Base-by-base conservation (phyloP, 2,888 invertebrate genomes). In the Chelonus formosanus region DNA sequence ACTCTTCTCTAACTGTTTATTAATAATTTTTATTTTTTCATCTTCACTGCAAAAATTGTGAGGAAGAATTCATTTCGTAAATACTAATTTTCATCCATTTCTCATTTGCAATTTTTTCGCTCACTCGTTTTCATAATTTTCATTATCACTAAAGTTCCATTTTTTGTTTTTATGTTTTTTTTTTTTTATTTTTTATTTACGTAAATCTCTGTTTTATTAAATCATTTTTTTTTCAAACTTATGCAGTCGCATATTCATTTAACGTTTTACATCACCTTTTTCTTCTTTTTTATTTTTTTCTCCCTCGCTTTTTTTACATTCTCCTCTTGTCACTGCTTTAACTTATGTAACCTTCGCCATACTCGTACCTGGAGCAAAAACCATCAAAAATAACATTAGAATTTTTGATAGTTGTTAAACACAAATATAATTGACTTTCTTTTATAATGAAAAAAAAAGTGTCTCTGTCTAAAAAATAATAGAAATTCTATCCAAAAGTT, bases 301-400 rank as follows among this genome's bases (percentile, higher is more conserved):
- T 58, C 55, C 62, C 57, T 52, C 20, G 50, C 57, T 58, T 35
- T 61, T 61, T 53, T 48, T 40, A 56, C 48, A 57, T 53, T 59
- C 52, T 54, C 58, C 54, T 59, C 62, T 63, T 53, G 45, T 20
- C 54, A 47, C 60, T 66, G 78, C 78, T 75, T 78, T 82, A 82
- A 81, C 78, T 81, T 79, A 82, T 77, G 74, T 80, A 81, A 77
- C 79, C 78, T 74, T 81, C 81, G 76, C 78, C 76, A 74, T 79
- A 81, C 74, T 80, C 80, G 75, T 79, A 82, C 78, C 82, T 82
- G 74, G 70, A 80, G 79, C 60, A 71, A 34, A 45, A n/a, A 61
- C 20, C 20, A 61, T 20, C 5, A 44, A 8, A 45, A 60, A 45
- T 45, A 34, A 7, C 32, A 44, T 47, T 5, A 61, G 45, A 7